Conservation (phyloP, 2,113 vertebrate species). For the Petromus typicus region DNA sequence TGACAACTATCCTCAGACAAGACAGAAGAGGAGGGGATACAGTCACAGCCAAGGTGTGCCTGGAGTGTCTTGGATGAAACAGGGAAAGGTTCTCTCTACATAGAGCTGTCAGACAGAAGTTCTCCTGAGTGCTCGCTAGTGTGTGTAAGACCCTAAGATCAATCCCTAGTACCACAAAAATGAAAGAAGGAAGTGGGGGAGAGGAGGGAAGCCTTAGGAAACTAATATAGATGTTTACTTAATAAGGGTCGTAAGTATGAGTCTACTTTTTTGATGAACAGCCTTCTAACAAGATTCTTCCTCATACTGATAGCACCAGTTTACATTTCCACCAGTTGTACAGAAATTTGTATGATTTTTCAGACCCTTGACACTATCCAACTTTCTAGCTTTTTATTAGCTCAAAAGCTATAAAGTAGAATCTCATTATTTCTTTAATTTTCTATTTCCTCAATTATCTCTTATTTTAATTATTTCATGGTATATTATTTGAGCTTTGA, state of each 20-base stretch:
- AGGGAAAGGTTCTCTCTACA: neutral
- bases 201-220: neutral
- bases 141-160: neutral
- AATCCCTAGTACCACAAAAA: neutral
- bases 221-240: neutral
- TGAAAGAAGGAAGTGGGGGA: neutral
- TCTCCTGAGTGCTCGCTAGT: neutral
- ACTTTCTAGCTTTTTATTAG: constrained; percentile 32
- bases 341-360: neutral
- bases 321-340: neutral
- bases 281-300: neutral
- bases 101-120: neutral
- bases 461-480: neutral
- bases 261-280: neutral
- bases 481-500: neutral
- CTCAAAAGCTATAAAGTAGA: neutral
- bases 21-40: neutral
- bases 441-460: neutral
- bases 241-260: neutral
- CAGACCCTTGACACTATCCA: neutral
- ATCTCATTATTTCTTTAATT: constrained; percentile 23
- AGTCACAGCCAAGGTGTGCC: neutral
- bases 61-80: neutral
- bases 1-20: neutral
- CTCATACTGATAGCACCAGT: neutral